Evolutionary conservation across 2,888 invertebrate genomes (phyloP).

Genomic region (Oscheius sp.): DNA sequence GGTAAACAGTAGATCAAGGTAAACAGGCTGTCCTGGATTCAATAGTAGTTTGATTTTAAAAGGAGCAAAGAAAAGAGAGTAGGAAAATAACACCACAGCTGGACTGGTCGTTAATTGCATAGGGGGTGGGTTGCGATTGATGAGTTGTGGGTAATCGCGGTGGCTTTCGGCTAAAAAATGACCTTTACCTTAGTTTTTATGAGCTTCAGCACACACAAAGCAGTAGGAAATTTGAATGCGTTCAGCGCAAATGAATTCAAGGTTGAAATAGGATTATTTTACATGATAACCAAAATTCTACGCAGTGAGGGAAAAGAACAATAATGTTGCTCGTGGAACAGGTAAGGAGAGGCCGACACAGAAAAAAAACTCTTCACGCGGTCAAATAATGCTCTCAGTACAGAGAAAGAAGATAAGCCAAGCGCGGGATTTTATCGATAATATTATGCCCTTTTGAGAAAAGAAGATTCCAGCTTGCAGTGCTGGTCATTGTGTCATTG

Average conservation of each 20-base stretch:
- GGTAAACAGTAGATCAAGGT: constrained; percentile 22
- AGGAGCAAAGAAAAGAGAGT: not conserved
- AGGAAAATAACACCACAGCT: not conserved
- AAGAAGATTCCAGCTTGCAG: not conserved
- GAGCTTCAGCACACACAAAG: not conserved
- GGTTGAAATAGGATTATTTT: not conserved
- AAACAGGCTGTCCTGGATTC: constrained; percentile 9
- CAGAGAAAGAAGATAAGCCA: not conserved
- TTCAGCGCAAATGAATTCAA: not conserved
- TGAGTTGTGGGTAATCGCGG: constrained; percentile 35
- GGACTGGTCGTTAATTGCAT: constrained; percentile 8
- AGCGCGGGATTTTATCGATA: not conserved
- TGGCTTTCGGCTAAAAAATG: constrained; percentile 17
- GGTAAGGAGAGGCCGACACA: not conserved
- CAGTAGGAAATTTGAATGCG: constrained; percentile 8
- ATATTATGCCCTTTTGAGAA: not conserved
- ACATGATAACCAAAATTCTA: too few relatives aligned
- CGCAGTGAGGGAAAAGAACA: too few relatives aligned
- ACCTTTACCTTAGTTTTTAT: constrained; percentile 20
- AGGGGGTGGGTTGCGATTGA: constrained; percentile 25
- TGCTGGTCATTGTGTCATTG: constrained; percentile 20
- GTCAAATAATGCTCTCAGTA: too few relatives aligned
- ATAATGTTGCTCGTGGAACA: not conserved
- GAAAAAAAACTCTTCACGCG: too few relatives aligned
- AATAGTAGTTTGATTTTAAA: not conserved